A percentile compares a stretch with the other conserved stretches of the same genome.
Evolutionary conservation across 2,888 invertebrate genomes (phyloP).

Genomic region (Eudasyphora cyanicolor): DNA sequence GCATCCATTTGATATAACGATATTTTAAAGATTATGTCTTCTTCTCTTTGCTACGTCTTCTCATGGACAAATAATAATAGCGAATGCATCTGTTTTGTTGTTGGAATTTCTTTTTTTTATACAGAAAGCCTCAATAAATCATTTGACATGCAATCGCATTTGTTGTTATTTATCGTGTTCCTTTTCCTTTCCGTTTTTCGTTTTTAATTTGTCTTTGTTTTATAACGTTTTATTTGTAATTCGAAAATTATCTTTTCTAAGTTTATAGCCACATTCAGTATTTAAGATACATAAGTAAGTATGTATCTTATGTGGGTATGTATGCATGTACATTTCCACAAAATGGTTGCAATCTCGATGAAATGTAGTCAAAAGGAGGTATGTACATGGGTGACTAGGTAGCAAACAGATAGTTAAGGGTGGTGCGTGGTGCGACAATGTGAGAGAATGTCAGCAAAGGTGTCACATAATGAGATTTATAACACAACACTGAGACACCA

Average conservation of each 20-base stretch:
- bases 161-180: slow-evolving; percentile 17
- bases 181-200: slow-evolving; percentile 39
- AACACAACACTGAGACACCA: slow-evolving; percentile 7
- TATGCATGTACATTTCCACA: slow-evolving; percentile 7
- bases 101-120: slow-evolving; percentile 44
- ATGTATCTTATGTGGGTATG: too few species aligned
- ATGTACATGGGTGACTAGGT: neutral
- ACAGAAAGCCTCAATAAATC: slow-evolving; percentile 63
- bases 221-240: slow-evolving; percentile 16
- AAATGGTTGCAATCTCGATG: slow-evolving; percentile 63
- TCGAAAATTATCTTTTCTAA: slow-evolving; percentile 3
- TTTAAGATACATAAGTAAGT: too few species aligned
- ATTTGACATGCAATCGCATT: slow-evolving; percentile 60
- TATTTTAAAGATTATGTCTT: slow-evolving; percentile 57
- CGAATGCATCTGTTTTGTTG: slow-evolving; percentile 46
- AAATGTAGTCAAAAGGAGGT: neutral
- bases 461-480: slow-evolving; percentile 19
- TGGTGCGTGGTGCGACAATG: neutral
- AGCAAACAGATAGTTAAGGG: too few species aligned
- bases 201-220: slow-evolving; percentile 30
- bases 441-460: neutral
- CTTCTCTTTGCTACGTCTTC: neutral
- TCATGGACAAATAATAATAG: slow-evolving; percentile 19
- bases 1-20: slow-evolving; percentile 49
- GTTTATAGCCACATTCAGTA: neutral